Conservation (phyloP, 2,888 invertebrate species). For the Girardia tigrina region DNA sequence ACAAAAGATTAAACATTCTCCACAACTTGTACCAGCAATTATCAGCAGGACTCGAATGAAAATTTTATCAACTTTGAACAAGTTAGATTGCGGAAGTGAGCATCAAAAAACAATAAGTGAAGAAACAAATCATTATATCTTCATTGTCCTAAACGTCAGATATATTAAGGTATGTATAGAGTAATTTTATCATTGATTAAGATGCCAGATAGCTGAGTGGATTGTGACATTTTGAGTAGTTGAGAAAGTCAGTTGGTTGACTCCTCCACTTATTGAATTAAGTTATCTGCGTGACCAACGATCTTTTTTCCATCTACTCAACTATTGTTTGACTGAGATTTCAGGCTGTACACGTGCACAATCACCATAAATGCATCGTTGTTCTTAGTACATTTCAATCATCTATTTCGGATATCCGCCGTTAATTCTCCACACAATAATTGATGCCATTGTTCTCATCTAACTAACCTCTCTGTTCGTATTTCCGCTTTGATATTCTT, state of each 20-base stretch:
- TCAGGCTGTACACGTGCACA: slow-evolving; percentile 23
- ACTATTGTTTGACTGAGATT: slow-evolving; percentile 14
- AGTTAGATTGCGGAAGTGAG: slow-evolving; percentile 18
- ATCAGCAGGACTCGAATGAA: slow-evolving; percentile 18
- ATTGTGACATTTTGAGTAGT: slow-evolving; percentile 23
- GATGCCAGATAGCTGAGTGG: slow-evolving; percentile 23
- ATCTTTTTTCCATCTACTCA: slow-evolving; percentile 17
- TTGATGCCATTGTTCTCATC: slow-evolving; percentile 23
- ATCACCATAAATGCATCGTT: slow-evolving; percentile 18
- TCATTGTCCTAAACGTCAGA: slow-evolving; percentile 23
- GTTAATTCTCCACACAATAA: slow-evolving; percentile 23
- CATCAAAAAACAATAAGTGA: slow-evolving; percentile 17
- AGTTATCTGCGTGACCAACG: slow-evolving; percentile 12
- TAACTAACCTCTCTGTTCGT: slow-evolving; percentile 23
- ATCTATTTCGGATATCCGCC: slow-evolving; percentile 18
- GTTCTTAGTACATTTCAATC: slow-evolving; percentile 16
- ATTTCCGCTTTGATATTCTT: slow-evolving; percentile 23
- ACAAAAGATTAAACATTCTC: slow-evolving; percentile 13
- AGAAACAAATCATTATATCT: slow-evolving; percentile 18
- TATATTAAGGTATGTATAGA: slow-evolving; percentile 14
- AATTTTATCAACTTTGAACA: slow-evolving; percentile 18
- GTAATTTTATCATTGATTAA: slow-evolving; percentile 18
- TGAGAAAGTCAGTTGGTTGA: slow-evolving; percentile 20
- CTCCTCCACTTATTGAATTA: slow-evolving; percentile 3
- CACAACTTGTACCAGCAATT: slow-evolving; percentile 20